Evolutionary conservation across 2,113 vertebrate species (phyloP), one percentile per base, ranked within the genome.

Genomic region (Xenopus borealis): DNA sequence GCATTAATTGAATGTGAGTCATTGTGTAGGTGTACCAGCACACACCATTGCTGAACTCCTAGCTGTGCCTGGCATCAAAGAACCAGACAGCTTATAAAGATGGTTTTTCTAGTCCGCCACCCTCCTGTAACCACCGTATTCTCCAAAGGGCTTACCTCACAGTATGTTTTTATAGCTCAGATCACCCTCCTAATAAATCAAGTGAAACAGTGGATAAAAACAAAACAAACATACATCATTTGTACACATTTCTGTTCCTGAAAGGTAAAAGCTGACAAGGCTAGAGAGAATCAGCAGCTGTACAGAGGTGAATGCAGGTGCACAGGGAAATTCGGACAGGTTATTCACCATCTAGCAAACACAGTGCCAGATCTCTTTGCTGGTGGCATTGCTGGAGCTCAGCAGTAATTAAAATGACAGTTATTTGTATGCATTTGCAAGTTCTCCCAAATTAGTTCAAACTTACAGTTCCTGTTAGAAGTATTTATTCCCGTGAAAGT

Each of bases 1-100:
- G 52, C 55, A 46, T 46, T 63, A 70, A 70, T 76, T 70, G 50
- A 64, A 57, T 53, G 45, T 70, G 66, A 76, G 66, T 76, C 59
- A 70, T 53, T 40, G 53, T 64, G 66, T 55, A 76, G 74, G 74
- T 70, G 47, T 70, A 53, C 18, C 63, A 46, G 59, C 45, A 33
- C 44, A 71, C 55, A 62, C 47, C 17, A 23, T 20, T 19, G 58
- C 19, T 65, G 19, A 73, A 33, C 61, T 30, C 57, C 23, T 17
- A 62, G 44, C 55, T 13, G 53, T 40, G 45, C 23, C 72, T 69
- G 20, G 57, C 17, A 50, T 20, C 46, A 20, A 59, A 18, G 58
- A 40, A 62, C 16, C 72, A 33, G 17, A 68, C 20, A 62, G n/a
- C 63, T 12, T 5, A 44, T 45, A 18, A 65, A 18, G 33, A 45